Conservation (phyloP, 2,888 invertebrate genomes). For the Hydraecia micacea region DNA sequence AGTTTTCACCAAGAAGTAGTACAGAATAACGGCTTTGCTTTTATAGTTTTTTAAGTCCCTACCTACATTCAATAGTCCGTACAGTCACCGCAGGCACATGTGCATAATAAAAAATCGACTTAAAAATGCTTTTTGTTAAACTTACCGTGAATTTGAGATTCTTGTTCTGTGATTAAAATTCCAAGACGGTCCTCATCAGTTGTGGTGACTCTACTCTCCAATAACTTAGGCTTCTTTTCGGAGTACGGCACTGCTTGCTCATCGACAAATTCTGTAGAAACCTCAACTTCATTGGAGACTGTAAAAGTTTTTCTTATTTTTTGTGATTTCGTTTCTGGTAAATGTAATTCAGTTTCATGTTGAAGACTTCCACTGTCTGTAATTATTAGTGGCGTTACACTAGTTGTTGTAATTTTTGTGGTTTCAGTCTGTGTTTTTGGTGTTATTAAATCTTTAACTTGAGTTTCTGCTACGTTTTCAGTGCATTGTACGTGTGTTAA, state of each 20-base stretch:
- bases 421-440: slow-evolving; percentile 72
- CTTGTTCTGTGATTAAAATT: slow-evolving; percentile 81
- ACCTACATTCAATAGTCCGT: neutral
- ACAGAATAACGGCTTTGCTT: no score
- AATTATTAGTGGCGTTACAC: slow-evolving; percentile 79
- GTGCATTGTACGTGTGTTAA: slow-evolving; percentile 83
- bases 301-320: slow-evolving; percentile 76
- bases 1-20: neutral
- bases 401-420: slow-evolving; percentile 77
- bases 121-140: slow-evolving; percentile 2
- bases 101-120: neutral
- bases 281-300: slow-evolving; percentile 78
- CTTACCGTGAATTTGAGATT: slow-evolving; percentile 79
- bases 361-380: slow-evolving; percentile 82
- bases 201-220: slow-evolving; percentile 76
- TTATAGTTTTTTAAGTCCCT: neutral
- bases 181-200: slow-evolving; percentile 68
- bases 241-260: slow-evolving; percentile 78
- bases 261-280: slow-evolving; percentile 78
- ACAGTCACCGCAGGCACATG: neutral
- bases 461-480: slow-evolving; percentile 79
- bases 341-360: slow-evolving; percentile 81
- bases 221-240: slow-evolving; percentile 66
- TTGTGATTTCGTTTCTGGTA: slow-evolving; percentile 76
- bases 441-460: slow-evolving; percentile 75